Evolutionary conservation across 1,140 invertebrate genomes (phyloP).

Genomic region (Helicoverpa armigera): DNA sequence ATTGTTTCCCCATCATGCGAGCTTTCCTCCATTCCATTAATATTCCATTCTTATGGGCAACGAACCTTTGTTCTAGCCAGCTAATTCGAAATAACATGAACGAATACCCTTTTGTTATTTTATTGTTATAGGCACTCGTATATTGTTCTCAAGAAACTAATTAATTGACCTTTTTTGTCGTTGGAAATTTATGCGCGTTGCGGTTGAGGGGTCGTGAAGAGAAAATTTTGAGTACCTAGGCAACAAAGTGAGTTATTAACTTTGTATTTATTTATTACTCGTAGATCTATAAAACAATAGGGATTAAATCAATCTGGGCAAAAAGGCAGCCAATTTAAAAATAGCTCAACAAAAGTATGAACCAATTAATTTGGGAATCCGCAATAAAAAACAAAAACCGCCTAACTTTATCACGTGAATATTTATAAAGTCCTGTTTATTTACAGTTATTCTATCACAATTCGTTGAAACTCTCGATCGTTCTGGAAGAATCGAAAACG

Average conservation of each 20-base stretch:
- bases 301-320: no score
- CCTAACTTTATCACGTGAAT: not conserved
- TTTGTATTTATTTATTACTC: not conserved
- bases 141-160: conserved; percentile 43
- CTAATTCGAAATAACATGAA: conserved; percentile 53
- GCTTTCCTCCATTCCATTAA: conserved; percentile 47
- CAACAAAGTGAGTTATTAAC: conserved; percentile 1
- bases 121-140: conserved; percentile 37
- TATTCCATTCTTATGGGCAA: conserved; percentile 55
- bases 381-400: not conserved
- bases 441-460: not conserved
- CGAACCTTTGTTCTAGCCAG: conserved; percentile 48
- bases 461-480: not conserved
- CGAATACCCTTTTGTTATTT: conserved; percentile 44
- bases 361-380: no score
- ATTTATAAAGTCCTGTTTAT: not conserved
- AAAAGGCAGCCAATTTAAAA: no score
- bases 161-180: conserved; percentile 45
- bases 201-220: conserved; percentile 31
- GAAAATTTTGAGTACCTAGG: conserved; percentile 15
- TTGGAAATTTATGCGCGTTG: conserved; percentile 22
- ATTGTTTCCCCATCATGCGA: conserved; percentile 46
- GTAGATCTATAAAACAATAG: no score
- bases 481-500: conserved; percentile 51
- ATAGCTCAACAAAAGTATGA: no score